Base-by-base conservation (phyloP, 1,140 invertebrate genomes). In the Cydia strobilella region DNA sequence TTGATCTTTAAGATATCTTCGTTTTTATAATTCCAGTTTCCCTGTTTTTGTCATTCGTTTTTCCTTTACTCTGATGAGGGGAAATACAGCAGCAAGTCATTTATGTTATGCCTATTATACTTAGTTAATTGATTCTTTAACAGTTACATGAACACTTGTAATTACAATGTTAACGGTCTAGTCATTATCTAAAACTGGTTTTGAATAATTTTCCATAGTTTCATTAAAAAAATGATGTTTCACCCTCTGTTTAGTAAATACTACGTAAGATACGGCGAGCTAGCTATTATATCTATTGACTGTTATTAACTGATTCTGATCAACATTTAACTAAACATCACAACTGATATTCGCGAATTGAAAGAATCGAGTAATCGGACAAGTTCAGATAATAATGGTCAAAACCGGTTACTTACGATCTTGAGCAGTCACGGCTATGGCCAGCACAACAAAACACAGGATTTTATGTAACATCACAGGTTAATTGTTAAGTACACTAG, bases 341-440 rank as follows among this genome's bases (percentile, higher is more conserved):
- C 18, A 54, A 10, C 51, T n/a, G 51, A 54, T 54, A 54, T 59
- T 59, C 20, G 54, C 54, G 20, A 59, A 59, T 59, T n/a, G 3
- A 18, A 59, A 59, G 6, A 18, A 23, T 12, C 54, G 10, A 23
- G 51, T 54, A 18, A 31, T 31, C 48, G n/a, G 54, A 20, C 54
- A 59, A 59, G 20, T 27, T 25, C 25, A 63, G 15, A 72, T 48
- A 73, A 27, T 73, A 59, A 59, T 59, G 23, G 54, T 59, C 18
- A 59, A 59, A 59, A 59, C 54, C 54, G 54, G 54, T 59, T 59
- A 83, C 81, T 83, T 45, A 83, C 81, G 79, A 54, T 72, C 75
- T 10, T 45, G 74, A 48, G 72, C 77, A 39, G 62, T 51, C 54
- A 59, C 54, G 31, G 74, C 59, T 2, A 77, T 74, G 35, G 72